These are phyloP conservation scores for Pristionchus arcanus DNA, from an alignment of 2,888 invertebrate species.

Conservation along the genomic window DNA sequence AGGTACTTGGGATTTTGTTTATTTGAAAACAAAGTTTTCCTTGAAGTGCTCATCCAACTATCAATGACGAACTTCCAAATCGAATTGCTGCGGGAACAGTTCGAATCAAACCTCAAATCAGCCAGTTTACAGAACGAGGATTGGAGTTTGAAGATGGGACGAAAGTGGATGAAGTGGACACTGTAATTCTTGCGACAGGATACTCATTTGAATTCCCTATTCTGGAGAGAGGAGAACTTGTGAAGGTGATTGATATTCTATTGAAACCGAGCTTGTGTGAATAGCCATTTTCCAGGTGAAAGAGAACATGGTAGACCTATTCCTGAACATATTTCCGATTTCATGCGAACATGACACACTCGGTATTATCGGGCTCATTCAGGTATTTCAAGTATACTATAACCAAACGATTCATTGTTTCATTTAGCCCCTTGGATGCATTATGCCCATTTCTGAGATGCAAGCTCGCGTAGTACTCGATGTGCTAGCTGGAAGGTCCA, in stretches of 20 bases:
- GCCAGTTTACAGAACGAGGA: slow-evolving; percentile 67
- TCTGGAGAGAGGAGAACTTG: slow-evolving; percentile 75
- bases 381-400: slow-evolving; percentile 68
- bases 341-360: slow-evolving; percentile 80
- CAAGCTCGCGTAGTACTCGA: slow-evolving; percentile 81
- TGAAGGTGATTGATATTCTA: slow-evolving; percentile 59
- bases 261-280: no score
- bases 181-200: slow-evolving; percentile 80
- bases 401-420: background rate
- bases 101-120: slow-evolving; percentile 69
- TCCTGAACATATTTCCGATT: slow-evolving; percentile 80
- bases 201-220: slow-evolving; percentile 80
- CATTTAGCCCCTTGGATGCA: slow-evolving; percentile 80
- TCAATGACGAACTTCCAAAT: slow-evolving; percentile 81
- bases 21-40: background rate
- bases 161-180: slow-evolving; percentile 61
- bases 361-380: slow-evolving; percentile 81
- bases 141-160: slow-evolving; percentile 72
- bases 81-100: slow-evolving; percentile 79
- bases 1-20: slow-evolving; percentile 54
- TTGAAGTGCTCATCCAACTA: slow-evolving; percentile 70
- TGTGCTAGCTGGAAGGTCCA: slow-evolving; percentile 59
- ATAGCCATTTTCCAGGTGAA: background rate
- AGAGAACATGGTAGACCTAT: slow-evolving; percentile 76
- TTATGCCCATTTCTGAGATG: slow-evolving; percentile 81